Evolutionary conservation across 2,888 invertebrate species (phyloP).

Genomic region (Drosophila bunnanda): DNA sequence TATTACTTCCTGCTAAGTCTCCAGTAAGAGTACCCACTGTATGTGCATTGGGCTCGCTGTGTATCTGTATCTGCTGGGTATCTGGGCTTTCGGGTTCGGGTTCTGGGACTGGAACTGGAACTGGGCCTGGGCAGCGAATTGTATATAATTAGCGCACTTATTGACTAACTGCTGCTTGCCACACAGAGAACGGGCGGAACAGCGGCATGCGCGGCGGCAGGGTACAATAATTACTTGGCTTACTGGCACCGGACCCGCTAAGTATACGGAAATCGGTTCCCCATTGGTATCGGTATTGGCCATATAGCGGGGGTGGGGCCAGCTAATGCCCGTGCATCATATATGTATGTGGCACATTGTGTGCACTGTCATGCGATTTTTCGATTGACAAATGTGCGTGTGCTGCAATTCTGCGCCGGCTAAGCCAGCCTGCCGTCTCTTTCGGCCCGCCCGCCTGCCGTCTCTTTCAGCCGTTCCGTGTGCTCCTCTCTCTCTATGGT

Average conservation of each 20-base stretch:
- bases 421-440: constrained; percentile 31
- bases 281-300: constrained; percentile 16
- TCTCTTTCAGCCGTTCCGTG: constrained; percentile 21
- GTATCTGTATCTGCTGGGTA: constrained; percentile 23
- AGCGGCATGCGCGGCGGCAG: constrained; percentile 3
- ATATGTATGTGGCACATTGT: not conserved
- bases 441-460: not conserved
- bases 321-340: constrained; percentile 12
- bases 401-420: constrained; percentile 56
- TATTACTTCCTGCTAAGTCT: not conserved
- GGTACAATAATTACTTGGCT: constrained; percentile 38
- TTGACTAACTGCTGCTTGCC: constrained; percentile 63
- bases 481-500: constrained; percentile 10
- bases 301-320: constrained; percentile 13
- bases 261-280: constrained; percentile 13
- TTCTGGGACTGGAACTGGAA: constrained; percentile 19
- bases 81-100: constrained; percentile 34
- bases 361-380: constrained; percentile 45
- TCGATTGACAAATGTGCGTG: constrained; percentile 68
- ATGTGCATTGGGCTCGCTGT: constrained; percentile 34
- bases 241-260: constrained; percentile 17
- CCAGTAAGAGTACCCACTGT: constrained; percentile 16
- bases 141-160: constrained; percentile 76
- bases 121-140: constrained; percentile 54
- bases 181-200: constrained; percentile 39